Base-by-base conservation (phyloP, 2,888 invertebrate genomes). In the Drosophila monieri region DNA sequence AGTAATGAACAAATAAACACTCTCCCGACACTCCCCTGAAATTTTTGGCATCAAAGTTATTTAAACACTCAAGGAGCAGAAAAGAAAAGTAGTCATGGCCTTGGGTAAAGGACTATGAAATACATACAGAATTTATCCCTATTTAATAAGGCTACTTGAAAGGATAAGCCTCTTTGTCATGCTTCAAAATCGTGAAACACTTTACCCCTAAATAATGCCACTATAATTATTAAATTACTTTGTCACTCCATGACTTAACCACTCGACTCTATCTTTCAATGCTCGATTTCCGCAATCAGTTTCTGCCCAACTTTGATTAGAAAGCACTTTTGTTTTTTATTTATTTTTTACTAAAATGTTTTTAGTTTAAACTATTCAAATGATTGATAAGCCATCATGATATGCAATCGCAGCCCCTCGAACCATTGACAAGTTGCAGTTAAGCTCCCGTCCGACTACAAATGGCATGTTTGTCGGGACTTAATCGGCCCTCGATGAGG, bases 1-100 rank as follows among this genome's bases (percentile, higher is more conserved):
- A 83, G 61, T 73, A 59, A 51, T 39, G 61, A 49, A 48, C 83
- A 77, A 71, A 80, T 72, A 84, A 51, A 57, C 46, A 47, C 39
- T 35, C 10, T n/a, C 8, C 6, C 4, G 18, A 15, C 8, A 53
- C 78, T 80, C 68, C 14, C 21, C 12, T n/a, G 84, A 77, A 80
- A 39, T 60, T 60, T 60, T 57, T 30, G 25, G 25, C 48, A 47
- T 15, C 23, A 37, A 35, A 69, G 53, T 49, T 54, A 5, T 49
- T 66, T 66, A 30, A 39, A 32, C 35, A 71, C 37, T 68, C 60
- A 23, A 71, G 43, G 41, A 37, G 23, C 15, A n/a, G 70, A 25
- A 32, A 49, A 35, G 15, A 8, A 10, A 51, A 15, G 30, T 21
- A 21, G 10, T 15, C 41, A 49, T 49, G 49, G 41, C 39, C 21